Evolutionary conservation across 2,797 vertebrate species (phyloP).

Genomic region (Nannoperca obscura): DNA sequence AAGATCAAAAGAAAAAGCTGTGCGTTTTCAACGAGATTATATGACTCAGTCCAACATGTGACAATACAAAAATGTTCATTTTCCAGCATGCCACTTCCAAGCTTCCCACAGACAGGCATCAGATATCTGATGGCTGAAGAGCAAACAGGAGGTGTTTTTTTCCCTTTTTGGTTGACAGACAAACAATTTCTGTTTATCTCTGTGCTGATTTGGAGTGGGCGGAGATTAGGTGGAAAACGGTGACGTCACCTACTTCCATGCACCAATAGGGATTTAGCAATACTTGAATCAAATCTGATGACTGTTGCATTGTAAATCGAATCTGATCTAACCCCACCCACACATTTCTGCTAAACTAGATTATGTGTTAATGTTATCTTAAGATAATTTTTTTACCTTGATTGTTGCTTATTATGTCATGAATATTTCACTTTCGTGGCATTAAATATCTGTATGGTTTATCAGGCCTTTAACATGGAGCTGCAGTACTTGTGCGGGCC

Average conservation of each 20-base stretch:
- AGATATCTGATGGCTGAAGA: not conserved
- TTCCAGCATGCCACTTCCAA: not conserved
- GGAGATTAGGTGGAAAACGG: slow-evolving; percentile 1
- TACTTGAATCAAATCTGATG: slow-evolving; percentile 22
- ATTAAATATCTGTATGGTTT: not conserved
- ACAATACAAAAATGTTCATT: not conserved
- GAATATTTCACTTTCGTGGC: not conserved
- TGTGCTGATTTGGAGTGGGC: not conserved
- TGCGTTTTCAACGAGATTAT: not conserved
- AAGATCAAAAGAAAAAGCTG: not conserved
- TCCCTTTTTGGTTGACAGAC: not conserved
- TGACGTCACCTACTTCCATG: not conserved
- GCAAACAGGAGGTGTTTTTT: not conserved
- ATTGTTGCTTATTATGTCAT: not conserved
- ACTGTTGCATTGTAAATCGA: not conserved
- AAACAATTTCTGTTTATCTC: not conserved
- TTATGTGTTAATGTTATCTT: not conserved
- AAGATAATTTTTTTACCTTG: not conserved
- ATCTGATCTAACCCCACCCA: slow-evolving; percentile 20
- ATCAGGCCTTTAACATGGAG: not conserved
- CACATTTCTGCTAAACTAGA: not conserved
- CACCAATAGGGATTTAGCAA: slow-evolving; percentile 18
- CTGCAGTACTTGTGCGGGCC: not conserved
- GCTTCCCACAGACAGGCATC: not conserved
- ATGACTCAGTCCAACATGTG: not conserved